Conservation (phyloP, 2,797 vertebrate species). For the Bovichtus diacanthus region DNA sequence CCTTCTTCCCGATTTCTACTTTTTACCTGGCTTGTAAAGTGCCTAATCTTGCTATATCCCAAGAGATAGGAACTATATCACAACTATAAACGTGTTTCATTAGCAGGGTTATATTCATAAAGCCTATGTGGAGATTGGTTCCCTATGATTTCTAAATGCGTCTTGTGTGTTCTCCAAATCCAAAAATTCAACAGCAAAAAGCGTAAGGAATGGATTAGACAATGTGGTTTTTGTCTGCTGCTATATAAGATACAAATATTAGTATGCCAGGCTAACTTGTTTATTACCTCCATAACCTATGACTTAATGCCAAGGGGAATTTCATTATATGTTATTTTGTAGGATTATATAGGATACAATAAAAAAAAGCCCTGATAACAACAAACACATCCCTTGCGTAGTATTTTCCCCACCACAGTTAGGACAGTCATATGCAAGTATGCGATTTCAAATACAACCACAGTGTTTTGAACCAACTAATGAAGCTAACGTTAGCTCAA, state of each 20-base stretch:
- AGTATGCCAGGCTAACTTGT: background rate
- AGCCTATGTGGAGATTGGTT: background rate
- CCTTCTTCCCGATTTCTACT: conserved; percentile 8
- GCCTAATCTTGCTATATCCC: conserved; percentile 2
- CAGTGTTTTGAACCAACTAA: background rate
- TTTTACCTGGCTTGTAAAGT: conserved; percentile 12
- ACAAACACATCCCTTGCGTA: background rate
- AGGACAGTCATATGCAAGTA: too few relatives aligned
- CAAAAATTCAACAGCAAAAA: too few relatives aligned
- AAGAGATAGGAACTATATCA: background rate
- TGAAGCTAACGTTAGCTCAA: background rate
- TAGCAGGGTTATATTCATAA: background rate
- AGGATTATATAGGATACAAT: background rate
- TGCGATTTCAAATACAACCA: too few relatives aligned
- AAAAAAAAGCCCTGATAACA: background rate
- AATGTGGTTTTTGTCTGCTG: background rate
- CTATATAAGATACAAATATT: background rate
- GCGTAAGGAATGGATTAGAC: background rate
- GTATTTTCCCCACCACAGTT: too few relatives aligned
- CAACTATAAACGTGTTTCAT: conserved; percentile 1
- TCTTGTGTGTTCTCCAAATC: background rate
- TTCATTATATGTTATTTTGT: background rate
- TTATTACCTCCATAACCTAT: background rate
- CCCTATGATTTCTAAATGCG: background rate
- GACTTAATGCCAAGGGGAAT: background rate